These are phyloP conservation scores for Drosophila subobscura DNA, from an alignment of 1,140 invertebrate species.

Conservation along the genomic window DNA sequence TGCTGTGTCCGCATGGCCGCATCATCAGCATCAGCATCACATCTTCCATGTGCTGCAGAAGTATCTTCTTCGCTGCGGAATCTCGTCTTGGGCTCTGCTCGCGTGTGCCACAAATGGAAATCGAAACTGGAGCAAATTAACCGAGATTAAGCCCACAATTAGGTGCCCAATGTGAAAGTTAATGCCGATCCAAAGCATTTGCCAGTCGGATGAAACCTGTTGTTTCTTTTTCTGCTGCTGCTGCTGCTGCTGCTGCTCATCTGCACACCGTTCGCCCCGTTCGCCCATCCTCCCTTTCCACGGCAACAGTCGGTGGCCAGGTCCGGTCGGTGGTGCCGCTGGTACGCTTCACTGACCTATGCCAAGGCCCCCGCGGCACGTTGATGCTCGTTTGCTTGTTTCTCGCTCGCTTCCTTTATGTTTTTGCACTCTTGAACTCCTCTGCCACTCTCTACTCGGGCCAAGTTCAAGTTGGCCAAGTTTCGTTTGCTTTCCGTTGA, in stretches of 20 bases:
- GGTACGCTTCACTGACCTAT: constrained; percentile 75
- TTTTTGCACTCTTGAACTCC: constrained; percentile 67
- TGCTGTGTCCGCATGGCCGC: neutral
- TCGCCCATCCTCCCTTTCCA: neutral
- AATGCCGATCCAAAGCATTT: constrained; percentile 48
- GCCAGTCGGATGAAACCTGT: constrained; percentile 60
- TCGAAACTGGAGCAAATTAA: constrained; percentile 80
- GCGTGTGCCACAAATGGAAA: constrained; percentile 47
- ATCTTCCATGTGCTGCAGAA: no score
- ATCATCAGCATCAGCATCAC: neutral
- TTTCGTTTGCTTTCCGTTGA: constrained; percentile 47
- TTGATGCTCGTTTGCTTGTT: constrained; percentile 25
- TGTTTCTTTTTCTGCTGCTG: constrained; percentile 17
- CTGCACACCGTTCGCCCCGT: constrained; percentile 53
- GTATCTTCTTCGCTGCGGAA: neutral
- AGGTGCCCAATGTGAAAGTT: constrained; percentile 81
- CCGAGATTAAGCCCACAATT: constrained; percentile 78
- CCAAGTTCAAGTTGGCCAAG: constrained; percentile 67
- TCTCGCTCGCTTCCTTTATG: constrained; percentile 9
- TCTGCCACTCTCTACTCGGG: constrained; percentile 27
- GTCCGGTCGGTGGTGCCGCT: constrained; percentile 18
- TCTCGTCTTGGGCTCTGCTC: constrained; percentile 7
- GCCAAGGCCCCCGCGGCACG: constrained; percentile 43
- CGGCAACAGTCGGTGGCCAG: constrained; percentile 25
- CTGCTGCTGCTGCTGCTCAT: constrained; percentile 41